Evolutionary conservation across 2,113 vertebrate species (phyloP), one percentile per base, ranked within the genome.

Genomic region (Pelobates fuscus): DNA sequence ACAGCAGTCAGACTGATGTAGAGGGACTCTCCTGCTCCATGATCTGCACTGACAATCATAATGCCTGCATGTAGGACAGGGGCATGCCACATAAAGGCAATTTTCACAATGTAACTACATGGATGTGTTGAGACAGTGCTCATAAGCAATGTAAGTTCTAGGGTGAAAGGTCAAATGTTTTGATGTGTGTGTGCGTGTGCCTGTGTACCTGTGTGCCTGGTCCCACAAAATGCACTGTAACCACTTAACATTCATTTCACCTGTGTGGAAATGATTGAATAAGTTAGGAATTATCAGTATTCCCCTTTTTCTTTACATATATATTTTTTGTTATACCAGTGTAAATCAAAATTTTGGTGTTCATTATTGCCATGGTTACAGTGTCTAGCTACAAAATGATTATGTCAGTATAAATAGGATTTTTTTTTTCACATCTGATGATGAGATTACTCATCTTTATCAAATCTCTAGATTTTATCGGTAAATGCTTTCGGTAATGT

Each of bases 341-440:
- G 55, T 68, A 68, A 61, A 68, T 68, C 65, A 24, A 49, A 49
- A 77, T 61, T 68, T 68, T 52, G 65, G 55, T 77, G 59, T 67
- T 67, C 73, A 77, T 49, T 67, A 77, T 77, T 68, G 64, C 73
- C 73, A 77, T 77, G 73, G 73, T 77, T 77, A 77, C 73, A 52
- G 41, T 77, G 64, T 77, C 73, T 61, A 77, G 73, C 73, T 77
- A 77, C 55, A 60, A 77, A 67, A 77, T 68, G 44, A 77, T 77
- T 77, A 61, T 77, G 65, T 67, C 63, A 67, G 63, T 67, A 59
- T 58, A 75, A 67, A 67, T 67, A 60, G 72, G 32, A 24, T 76
- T 76, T 75, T 76, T 76, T 59, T 37, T 72, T 65, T 65, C 26
- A 68, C 29, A 64, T 77, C 73, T 68, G 64, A 77, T 68, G 73